phyloP scores from a whole-genome alignment of 2,797 vertebrate species.

The Etheostoma nigrum region DNA sequence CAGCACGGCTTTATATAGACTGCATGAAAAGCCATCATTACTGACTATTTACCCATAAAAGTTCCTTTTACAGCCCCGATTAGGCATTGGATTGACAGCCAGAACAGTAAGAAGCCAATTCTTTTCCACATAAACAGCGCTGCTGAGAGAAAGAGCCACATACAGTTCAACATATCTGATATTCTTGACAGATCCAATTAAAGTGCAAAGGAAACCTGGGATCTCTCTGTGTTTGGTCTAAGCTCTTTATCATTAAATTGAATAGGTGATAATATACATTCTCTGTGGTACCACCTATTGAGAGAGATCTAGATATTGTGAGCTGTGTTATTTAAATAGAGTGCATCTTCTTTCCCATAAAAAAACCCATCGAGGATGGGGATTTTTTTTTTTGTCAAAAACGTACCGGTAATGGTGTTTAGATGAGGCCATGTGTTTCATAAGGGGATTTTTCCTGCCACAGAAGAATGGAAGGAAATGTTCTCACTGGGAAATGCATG shows the following conservation, averaged over 20 bases:
- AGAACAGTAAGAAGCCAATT: slow-evolving; percentile 27
- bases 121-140: slow-evolving; percentile 28
- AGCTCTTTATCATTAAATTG: slow-evolving; percentile 20
- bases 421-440: slow-evolving; percentile 64
- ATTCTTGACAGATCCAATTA: slow-evolving; percentile 62
- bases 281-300: slow-evolving; percentile 19
- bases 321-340: slow-evolving; percentile 50
- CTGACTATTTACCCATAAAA: slow-evolving; percentile 25
- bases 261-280: slow-evolving; percentile 36
- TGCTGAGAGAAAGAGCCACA: slow-evolving; percentile 23
- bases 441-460: slow-evolving; percentile 63
- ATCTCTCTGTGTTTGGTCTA: slow-evolving; percentile 20
- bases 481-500: slow-evolving; percentile 64
- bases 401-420: slow-evolving; percentile 66
- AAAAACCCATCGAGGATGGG: slow-evolving; percentile 58
- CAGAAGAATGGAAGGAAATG: slow-evolving; percentile 82
- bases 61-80: slow-evolving; percentile 28
- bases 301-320: slow-evolving; percentile 49
- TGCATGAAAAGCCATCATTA: slow-evolving; percentile 39
- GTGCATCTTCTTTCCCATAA: slow-evolving; percentile 53
- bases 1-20: slow-evolving; percentile 35
- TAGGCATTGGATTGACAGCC: slow-evolving; percentile 36
- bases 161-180: slow-evolving; percentile 41
- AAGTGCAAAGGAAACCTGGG: slow-evolving; percentile 31
- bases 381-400: slow-evolving; percentile 61